These are phyloP conservation scores for Andricus grossulariae DNA, from an alignment of 1,140 invertebrate species.

Conservation along the genomic window DNA sequence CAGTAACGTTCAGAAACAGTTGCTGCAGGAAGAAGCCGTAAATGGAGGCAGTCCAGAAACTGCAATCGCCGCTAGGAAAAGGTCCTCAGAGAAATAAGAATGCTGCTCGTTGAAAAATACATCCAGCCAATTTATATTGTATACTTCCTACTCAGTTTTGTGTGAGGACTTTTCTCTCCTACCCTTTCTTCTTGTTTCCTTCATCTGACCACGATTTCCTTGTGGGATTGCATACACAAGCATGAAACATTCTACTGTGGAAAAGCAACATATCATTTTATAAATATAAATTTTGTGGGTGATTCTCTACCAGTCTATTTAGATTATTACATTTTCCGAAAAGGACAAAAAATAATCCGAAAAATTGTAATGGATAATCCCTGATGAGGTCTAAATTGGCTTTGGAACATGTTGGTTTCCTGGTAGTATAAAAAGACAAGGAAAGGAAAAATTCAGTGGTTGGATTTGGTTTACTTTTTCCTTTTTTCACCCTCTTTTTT, in stretches of 20 bases:
- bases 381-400: no score
- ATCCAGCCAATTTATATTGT: constrained; percentile 43
- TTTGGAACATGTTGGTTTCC: no score
- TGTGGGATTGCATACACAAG: not conserved
- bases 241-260: not conserved
- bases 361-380: no score
- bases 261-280: not conserved
- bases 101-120: constrained; percentile 55
- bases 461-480: no score
- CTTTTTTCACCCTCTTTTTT: no score
- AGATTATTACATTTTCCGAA: no score
- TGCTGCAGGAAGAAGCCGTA: constrained; percentile 41
- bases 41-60: constrained; percentile 42
- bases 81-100: constrained; percentile 60
- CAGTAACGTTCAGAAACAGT: constrained; percentile 43
- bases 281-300: no score
- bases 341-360: no score
- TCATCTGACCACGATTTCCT: constrained; percentile 16
- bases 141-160: constrained; percentile 33
- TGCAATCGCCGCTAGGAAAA: constrained; percentile 48
- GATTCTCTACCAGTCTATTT: no score
- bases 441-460: no score
- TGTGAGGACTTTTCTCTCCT: constrained; percentile 29
- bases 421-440: no score
- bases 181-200: not conserved